These are phyloP conservation scores for Silurus lanzhouensis DNA, from an alignment of 2,797 vertebrate species.

Conservation along the genomic window DNA sequence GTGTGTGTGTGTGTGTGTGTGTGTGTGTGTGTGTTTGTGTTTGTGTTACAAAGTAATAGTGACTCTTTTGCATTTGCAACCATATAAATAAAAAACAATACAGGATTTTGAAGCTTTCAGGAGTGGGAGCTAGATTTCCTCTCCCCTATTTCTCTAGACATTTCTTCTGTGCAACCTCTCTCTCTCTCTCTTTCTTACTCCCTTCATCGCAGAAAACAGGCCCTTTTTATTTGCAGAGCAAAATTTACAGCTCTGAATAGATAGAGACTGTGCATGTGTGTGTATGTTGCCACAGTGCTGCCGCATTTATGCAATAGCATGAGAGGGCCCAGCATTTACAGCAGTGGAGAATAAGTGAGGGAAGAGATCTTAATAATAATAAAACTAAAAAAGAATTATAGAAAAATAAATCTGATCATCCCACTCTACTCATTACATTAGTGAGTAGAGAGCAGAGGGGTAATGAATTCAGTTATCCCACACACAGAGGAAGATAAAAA, in stretches of 20 bases:
- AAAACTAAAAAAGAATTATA: background rate
- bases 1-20: slow-evolving; percentile 21
- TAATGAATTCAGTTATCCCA: background rate
- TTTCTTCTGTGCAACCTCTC: background rate
- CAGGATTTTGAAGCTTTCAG: too few species aligned
- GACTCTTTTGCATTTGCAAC: background rate
- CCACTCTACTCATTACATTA: slow-evolving; percentile 25
- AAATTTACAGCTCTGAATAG: slow-evolving; percentile 23
- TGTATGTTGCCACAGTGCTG: background rate
- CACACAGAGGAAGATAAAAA: too few species aligned
- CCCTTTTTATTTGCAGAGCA: slow-evolving; percentile 9
- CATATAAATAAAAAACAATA: background rate
- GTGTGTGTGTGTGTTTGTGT: slow-evolving; percentile 13
- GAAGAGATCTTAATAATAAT: background rate
- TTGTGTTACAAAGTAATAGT: background rate
- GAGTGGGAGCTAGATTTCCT: background rate
- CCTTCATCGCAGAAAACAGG: slow-evolving; percentile 19
- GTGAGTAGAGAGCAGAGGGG: background rate
- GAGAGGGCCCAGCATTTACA: background rate
- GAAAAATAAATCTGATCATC: background rate
- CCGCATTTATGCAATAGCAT: background rate
- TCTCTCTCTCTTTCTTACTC: background rate
- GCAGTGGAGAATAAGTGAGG: background rate
- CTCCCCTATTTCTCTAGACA: background rate
- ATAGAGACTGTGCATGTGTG: background rate